These are phyloP conservation scores for Pristis pectinata DNA, from an alignment of 2,797 vertebrate species.

Conservation along the genomic window DNA sequence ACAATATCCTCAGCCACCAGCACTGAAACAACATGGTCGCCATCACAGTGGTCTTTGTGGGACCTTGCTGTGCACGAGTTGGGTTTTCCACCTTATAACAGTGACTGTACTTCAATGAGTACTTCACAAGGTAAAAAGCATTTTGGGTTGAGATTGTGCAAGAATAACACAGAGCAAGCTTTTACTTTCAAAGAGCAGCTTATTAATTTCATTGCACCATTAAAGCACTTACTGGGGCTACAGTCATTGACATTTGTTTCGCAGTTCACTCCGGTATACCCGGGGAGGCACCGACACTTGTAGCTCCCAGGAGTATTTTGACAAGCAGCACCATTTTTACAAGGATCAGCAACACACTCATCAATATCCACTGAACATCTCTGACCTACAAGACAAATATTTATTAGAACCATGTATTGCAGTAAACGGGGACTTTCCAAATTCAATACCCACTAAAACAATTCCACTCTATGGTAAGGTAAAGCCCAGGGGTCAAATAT, in stretches of 20 bases:
- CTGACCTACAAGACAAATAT: slow-evolving; percentile 48
- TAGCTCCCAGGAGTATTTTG: slow-evolving; percentile 62
- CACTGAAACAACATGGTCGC: background rate
- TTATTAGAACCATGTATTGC: background rate
- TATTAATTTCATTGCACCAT: background rate
- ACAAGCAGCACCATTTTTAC: slow-evolving; percentile 59
- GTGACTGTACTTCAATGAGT: background rate
- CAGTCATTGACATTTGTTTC: slow-evolving; percentile 70
- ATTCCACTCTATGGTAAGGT: background rate
- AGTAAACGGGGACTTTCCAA: background rate
- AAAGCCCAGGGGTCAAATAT: background rate
- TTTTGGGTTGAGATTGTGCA: background rate
- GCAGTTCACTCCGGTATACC: slow-evolving; percentile 68
- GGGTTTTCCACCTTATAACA: background rate
- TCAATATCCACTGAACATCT: slow-evolving; percentile 63
- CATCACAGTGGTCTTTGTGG: background rate
- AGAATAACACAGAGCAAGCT: background rate
- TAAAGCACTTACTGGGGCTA: slow-evolving; percentile 58
- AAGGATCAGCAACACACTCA: slow-evolving; percentile 62
- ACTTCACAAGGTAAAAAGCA: background rate
- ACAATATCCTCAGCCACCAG: background rate
- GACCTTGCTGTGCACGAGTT: background rate
- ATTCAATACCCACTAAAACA: background rate
- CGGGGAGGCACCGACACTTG: slow-evolving; percentile 58
- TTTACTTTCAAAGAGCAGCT: background rate